Percentiles rank a stretch among this genome's conserved stretches.
Evolutionary conservation across 1,140 invertebrate species (phyloP).

Genomic region (Acromyrmex echinatior): DNA sequence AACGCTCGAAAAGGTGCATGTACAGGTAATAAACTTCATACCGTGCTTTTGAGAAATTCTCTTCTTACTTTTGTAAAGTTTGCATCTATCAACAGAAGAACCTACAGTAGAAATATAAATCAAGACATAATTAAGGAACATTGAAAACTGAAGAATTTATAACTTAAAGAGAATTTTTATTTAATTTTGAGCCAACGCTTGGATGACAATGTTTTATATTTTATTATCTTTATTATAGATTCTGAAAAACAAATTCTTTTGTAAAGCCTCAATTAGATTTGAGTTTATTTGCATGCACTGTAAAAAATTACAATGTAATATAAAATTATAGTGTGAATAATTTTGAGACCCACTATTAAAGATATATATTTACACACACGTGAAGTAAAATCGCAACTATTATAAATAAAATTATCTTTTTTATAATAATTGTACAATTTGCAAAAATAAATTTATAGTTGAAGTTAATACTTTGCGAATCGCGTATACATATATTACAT

Average conservation of each 20-base stretch:
- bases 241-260: not conserved
- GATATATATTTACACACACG: no score
- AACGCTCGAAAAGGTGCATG: constrained; percentile 66
- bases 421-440: no score
- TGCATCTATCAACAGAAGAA: not conserved
- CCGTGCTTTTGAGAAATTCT: not conserved
- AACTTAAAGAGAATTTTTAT: not conserved
- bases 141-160: not conserved
- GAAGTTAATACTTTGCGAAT: no score
- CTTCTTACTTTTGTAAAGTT: not conserved
- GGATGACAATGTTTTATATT: not conserved
- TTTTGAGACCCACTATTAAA: no score
- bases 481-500: no score
- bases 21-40: constrained; percentile 23
- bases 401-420: no score
- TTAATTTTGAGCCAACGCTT: not conserved
- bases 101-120: not conserved
- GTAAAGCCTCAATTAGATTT: not conserved
- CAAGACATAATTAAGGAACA: not conserved
- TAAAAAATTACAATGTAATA: no score
- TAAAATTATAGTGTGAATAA: no score
- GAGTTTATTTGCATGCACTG: not conserved
- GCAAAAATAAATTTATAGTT: no score
- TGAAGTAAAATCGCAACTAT: no score
- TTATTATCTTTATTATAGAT: not conserved